Evolutionary conservation across 2,113 vertebrate species (phyloP).

Genomic region (Parus major): DNA sequence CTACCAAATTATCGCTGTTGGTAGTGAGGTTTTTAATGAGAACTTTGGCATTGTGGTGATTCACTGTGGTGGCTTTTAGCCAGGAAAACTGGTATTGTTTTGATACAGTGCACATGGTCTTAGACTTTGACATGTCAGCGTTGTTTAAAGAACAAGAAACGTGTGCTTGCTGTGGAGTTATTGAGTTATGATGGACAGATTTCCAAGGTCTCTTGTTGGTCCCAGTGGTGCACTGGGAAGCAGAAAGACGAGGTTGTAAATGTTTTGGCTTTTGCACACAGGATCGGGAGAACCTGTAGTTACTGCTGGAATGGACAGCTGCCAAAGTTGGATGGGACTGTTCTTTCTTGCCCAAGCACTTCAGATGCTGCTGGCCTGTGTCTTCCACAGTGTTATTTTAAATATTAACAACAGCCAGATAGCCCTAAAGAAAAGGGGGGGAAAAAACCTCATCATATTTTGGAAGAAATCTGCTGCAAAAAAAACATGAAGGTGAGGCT

Average conservation of each 20-base stretch:
- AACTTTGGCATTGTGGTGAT: conserved; percentile 19
- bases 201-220: conserved; percentile 40
- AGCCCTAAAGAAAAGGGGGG: neutral
- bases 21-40: neutral
- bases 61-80: conserved; percentile 15
- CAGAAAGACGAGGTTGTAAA: neutral
- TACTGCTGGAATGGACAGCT: neutral
- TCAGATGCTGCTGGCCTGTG: neutral
- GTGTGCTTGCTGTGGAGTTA: conserved; percentile 2
- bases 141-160: conserved; percentile 48
- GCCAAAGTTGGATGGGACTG: neutral
- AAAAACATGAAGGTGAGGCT: neutral
- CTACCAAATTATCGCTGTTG: neutral
- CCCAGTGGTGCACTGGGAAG: neutral
- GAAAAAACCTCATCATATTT: neutral
- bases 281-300: neutral
- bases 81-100: conserved; percentile 63
- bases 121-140: conserved; percentile 59
- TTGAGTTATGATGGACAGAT: conserved; percentile 16
- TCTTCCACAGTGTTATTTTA: neutral
- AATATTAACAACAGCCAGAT: neutral
- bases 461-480: neutral
- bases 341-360: neutral
- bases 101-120: conserved; percentile 58
- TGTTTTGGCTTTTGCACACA: conserved; percentile 32